Evolutionary conservation across 2,797 vertebrate genomes (phyloP).

Genomic region (Spinus olivaceus): DNA sequence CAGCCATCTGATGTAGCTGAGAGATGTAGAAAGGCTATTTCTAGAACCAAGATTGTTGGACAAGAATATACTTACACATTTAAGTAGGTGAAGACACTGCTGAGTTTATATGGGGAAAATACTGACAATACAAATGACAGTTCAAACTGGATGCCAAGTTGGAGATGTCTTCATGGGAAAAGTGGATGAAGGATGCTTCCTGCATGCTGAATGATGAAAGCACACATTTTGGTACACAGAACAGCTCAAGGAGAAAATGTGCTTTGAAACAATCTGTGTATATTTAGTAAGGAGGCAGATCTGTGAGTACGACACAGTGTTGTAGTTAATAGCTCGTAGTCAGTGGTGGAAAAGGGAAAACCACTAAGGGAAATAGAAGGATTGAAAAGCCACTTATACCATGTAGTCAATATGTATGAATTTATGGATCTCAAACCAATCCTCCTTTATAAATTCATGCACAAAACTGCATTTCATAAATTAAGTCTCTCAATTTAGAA

Average conservation of each 20-base stretch:
- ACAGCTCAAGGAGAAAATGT: background rate
- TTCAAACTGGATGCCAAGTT: background rate
- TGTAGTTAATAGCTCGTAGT: background rate
- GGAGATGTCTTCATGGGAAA: background rate
- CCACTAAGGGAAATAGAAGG: background rate
- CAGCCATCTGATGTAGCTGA: background rate
- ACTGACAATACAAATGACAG: background rate
- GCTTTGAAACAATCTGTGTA: background rate
- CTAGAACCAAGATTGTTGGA: background rate
- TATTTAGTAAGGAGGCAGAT: background rate
- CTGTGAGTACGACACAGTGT: background rate
- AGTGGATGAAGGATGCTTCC: background rate
- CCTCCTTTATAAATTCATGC: background rate
- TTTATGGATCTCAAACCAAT: background rate
- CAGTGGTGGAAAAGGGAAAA: background rate
- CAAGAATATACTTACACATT: constrained; percentile 16
- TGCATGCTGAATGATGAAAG: background rate
- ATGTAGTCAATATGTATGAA: background rate
- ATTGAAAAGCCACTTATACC: background rate
- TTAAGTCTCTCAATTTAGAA: background rate
- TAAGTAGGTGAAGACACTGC: constrained; percentile 15
- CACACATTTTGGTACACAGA: background rate
- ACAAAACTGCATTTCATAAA: background rate
- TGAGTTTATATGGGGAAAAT: background rate
- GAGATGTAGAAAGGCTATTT: constrained; percentile 22